Evolutionary conservation across 2,888 invertebrate genomes (phyloP).

Genomic region (Pherbina coryleti): DNA sequence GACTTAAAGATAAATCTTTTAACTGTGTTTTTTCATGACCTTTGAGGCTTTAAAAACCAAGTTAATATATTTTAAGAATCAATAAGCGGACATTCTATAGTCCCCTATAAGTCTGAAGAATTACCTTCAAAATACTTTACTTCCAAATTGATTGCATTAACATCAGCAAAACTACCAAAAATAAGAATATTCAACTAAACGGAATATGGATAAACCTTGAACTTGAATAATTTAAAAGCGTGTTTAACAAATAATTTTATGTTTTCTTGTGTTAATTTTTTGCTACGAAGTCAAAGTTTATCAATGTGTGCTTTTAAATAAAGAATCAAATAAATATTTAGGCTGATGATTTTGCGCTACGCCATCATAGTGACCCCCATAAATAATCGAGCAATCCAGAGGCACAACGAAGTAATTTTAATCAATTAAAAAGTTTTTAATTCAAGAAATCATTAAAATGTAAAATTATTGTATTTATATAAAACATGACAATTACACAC

Average conservation of each 20-base stretch:
- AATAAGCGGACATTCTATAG: no score
- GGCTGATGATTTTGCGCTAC: background rate
- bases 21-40: no score
- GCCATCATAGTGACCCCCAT: conserved; percentile 40
- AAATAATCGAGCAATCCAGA: conserved; percentile 30
- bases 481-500: conserved; percentile 29
- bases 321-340: background rate
- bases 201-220: conserved; percentile 56
- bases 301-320: background rate
- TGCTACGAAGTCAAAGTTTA: background rate
- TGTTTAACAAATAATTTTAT: conserved; percentile 64
- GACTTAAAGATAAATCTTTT: no score
- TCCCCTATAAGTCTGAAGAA: no score
- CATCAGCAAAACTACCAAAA: no score
- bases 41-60: no score
- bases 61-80: no score
- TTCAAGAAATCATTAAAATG: background rate
- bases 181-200: background rate
- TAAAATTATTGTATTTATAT: background rate
- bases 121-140: background rate
- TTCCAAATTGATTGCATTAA: no score
- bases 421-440: background rate
- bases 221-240: conserved; percentile 61
- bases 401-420: background rate
- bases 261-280: background rate